Conservation (phyloP, 1,140 invertebrate species). For the Bicyclus anynana region DNA sequence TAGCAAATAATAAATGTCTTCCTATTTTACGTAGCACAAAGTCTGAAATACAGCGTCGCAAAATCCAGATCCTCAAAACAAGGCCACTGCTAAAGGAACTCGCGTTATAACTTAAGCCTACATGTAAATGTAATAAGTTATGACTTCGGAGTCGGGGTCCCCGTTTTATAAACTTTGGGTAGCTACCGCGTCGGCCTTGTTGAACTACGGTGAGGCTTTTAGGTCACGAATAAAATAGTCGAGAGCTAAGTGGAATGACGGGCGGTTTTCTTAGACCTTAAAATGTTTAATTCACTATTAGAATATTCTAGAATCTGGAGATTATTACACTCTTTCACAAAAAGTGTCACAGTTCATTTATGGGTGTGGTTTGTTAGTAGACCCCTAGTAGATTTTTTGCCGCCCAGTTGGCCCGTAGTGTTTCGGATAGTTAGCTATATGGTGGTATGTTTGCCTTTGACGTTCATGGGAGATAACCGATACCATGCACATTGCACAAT, state of each 20-base stretch:
- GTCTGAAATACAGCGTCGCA: background rate
- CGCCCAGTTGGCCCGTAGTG: too few relatives aligned
- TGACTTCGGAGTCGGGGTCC: slow-evolving; percentile 24
- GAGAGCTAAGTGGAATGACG: slow-evolving; percentile 4
- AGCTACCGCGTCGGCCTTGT: slow-evolving; percentile 43
- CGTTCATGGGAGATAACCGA: too few relatives aligned
- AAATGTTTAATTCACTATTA: background rate
- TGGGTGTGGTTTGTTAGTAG: too few relatives aligned
- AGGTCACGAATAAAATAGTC: slow-evolving; percentile 31
- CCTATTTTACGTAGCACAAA: background rate
- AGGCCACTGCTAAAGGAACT: slow-evolving; percentile 48
- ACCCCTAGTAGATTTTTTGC: too few relatives aligned
- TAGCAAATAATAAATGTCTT: background rate
- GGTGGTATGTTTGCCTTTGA: too few relatives aligned
- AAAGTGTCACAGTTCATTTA: too few relatives aligned
- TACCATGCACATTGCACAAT: too few relatives aligned
- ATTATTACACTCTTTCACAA: too few relatives aligned
- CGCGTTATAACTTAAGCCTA: slow-evolving; percentile 40
- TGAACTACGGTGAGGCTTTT: slow-evolving; percentile 51
- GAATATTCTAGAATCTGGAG: background rate
- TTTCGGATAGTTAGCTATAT: too few relatives aligned
- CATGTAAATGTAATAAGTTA: slow-evolving; percentile 41
- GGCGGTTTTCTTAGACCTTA: slow-evolving; percentile 1
- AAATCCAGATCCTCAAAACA: slow-evolving; percentile 36
- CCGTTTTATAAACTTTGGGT: slow-evolving; percentile 44